Conservation (phyloP, 2,797 vertebrate species). For the Myotis daubentonii region DNA sequence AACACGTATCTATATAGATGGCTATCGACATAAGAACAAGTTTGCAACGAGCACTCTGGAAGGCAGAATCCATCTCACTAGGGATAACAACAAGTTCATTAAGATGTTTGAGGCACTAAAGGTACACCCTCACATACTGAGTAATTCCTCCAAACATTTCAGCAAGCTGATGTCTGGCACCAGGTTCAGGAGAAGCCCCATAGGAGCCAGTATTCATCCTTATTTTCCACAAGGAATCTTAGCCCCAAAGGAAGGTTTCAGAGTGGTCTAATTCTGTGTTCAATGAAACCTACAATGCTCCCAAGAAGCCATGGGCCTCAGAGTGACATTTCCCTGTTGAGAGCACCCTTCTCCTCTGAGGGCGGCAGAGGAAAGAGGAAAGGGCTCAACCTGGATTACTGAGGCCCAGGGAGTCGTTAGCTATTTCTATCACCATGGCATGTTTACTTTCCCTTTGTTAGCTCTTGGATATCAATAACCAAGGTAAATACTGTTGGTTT, state of each 20-base stretch:
- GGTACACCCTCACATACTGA: fast-evolving
- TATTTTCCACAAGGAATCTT: neutral
- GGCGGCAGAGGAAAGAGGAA: neutral
- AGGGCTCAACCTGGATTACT: neutral
- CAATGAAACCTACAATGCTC: neutral
- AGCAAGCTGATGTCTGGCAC: neutral
- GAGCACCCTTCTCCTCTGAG: neutral
- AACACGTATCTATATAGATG: fast-evolving
- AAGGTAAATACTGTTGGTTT: neutral
- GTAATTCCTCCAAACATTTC: neutral
- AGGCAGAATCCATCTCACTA: neutral
- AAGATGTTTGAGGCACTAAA: no score
- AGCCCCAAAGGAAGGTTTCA: neutral
- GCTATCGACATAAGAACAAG: neutral
- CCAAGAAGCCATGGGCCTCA: neutral
- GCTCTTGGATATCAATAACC: neutral
- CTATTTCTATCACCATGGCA: neutral
- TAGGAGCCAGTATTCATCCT: neutral
- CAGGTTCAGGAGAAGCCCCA: neutral
- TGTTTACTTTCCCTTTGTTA: neutral
- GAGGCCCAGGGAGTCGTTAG: neutral
- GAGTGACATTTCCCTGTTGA: neutral
- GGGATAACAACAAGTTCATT: neutral
- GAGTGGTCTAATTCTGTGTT: neutral
- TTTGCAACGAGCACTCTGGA: neutral